Evolutionary conservation across 1,140 invertebrate species (phyloP).

Genomic region (Cecropterus lyciades): DNA sequence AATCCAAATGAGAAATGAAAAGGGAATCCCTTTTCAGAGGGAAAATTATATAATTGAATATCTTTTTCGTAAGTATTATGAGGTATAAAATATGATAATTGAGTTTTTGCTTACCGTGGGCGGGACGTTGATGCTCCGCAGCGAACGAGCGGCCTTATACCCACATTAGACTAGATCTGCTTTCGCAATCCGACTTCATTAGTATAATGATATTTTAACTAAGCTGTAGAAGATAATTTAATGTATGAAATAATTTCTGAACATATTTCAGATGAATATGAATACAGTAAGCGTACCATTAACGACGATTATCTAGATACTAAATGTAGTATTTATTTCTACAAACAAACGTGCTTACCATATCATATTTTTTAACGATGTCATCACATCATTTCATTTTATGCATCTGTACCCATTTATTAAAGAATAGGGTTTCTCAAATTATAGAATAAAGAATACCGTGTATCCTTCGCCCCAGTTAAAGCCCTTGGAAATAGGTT

Average conservation of each 20-base stretch:
- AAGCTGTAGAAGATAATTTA: slow-evolving; percentile 19
- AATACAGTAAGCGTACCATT: too few relatives aligned
- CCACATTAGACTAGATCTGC: slow-evolving; percentile 37
- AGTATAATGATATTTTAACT: slow-evolving; percentile 26
- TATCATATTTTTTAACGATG: too few relatives aligned
- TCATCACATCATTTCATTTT: too few relatives aligned
- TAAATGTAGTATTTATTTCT: too few relatives aligned
- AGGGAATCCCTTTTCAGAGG: slow-evolving; percentile 81
- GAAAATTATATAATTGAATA: slow-evolving; percentile 84
- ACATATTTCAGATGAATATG: not conserved
- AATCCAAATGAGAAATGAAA: slow-evolving; percentile 84
- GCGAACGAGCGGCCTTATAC: slow-evolving; percentile 41
- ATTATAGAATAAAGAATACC: too few relatives aligned
- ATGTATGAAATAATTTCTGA: slow-evolving; percentile 16
- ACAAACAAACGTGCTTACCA: too few relatives aligned
- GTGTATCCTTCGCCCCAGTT: too few relatives aligned
- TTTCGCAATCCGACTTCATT: slow-evolving; percentile 12
- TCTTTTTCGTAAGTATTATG: slow-evolving; percentile 82
- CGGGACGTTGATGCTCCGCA: slow-evolving; percentile 48
- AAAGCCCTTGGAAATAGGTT: too few relatives aligned
- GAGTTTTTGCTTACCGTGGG: slow-evolving; percentile 74
- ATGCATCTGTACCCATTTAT: too few relatives aligned
- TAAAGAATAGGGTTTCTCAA: too few relatives aligned
- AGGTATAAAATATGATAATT: slow-evolving; percentile 84
- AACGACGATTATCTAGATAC: too few relatives aligned